phyloP scores from a whole-genome alignment of 2,888 invertebrate genomes.

The Nipponacmea schrenckii region DNA sequence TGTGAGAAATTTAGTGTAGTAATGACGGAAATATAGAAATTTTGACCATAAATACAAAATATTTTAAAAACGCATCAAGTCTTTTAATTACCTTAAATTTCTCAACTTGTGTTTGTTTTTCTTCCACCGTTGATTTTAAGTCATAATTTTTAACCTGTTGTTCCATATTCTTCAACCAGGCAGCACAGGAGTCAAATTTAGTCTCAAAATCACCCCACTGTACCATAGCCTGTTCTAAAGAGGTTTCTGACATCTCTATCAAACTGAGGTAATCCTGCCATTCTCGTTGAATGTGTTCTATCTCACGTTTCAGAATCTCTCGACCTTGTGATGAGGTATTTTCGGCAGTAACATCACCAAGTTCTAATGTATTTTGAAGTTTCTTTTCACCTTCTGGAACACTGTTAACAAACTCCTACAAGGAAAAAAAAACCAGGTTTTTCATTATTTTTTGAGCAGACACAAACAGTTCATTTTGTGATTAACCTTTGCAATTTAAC shows the following conservation, averaged over 20 bases:
- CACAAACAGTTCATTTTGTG: not conserved
- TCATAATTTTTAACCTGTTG: slow-evolving; percentile 84
- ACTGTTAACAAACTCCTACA: slow-evolving; percentile 50
- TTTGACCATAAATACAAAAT: too few species aligned
- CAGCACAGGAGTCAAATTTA: slow-evolving; percentile 80
- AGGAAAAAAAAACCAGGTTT: slow-evolving; percentile 1
- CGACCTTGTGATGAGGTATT: slow-evolving; percentile 89
- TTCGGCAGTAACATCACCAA: slow-evolving; percentile 69
- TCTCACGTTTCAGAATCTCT: slow-evolving; percentile 85
- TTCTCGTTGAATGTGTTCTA: slow-evolving; percentile 89
- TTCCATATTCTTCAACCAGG: slow-evolving; percentile 89
- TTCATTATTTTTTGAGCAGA: not conserved
- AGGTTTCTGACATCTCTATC: slow-evolving; percentile 70
- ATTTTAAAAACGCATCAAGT: too few species aligned
- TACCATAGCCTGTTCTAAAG: slow-evolving; percentile 85
- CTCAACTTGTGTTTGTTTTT: slow-evolving; percentile 82
- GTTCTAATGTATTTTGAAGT: slow-evolving; percentile 41
- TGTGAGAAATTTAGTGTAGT: too few species aligned
- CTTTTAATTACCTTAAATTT: slow-evolving; percentile 74
- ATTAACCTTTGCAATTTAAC: not conserved
- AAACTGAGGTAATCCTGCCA: slow-evolving; percentile 74
- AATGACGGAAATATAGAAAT: too few species aligned
- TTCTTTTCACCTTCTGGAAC: slow-evolving; percentile 54
- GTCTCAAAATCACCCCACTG: slow-evolving; percentile 87
- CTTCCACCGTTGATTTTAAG: slow-evolving; percentile 84